Percentiles rank a stretch among this genome's conserved stretches.
phyloP scores from a whole-genome alignment of 2,113 vertebrate species.

The Lagopus muta region DNA sequence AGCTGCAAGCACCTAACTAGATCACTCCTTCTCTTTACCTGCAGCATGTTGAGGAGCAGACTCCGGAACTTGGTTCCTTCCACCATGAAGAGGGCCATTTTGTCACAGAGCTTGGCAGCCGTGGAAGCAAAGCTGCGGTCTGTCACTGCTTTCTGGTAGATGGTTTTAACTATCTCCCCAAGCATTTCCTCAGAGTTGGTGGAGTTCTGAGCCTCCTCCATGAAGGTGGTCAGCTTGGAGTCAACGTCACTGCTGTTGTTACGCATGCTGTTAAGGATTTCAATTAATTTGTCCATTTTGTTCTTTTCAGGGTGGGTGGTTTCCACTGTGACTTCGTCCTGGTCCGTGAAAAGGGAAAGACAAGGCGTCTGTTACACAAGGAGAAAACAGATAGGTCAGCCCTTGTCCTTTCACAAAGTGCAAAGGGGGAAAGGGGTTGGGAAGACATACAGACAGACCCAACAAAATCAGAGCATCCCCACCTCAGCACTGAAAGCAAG shows the following conservation, averaged over 20 bases:
- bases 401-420: constrained; percentile 52
- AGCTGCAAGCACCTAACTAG: background rate
- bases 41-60: constrained; percentile 96
- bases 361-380: constrained; percentile 76
- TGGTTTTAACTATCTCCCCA: constrained; percentile 89
- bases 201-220: constrained; percentile 96
- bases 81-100: constrained; percentile 98
- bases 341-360: constrained; percentile 76
- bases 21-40: constrained; percentile 79
- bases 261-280: constrained; percentile 96
- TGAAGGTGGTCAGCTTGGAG: constrained; percentile 91
- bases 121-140: constrained; percentile 97
- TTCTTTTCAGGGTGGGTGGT: constrained; percentile 81
- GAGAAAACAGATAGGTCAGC: constrained; percentile 57
- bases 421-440: constrained; percentile 14
- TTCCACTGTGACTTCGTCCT: constrained; percentile 89
- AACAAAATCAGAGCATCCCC: constrained; percentile 28
- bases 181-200: constrained; percentile 93
- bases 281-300: constrained; percentile 93
- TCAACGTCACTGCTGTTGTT: constrained; percentile 95
- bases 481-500: background rate
- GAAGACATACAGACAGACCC: constrained; percentile 2
- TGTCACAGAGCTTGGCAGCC: constrained; percentile 94
- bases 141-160: constrained; percentile 91
- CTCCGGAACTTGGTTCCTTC: constrained; percentile 98